Conservation (phyloP, 2,113 vertebrate genomes). For the Calyptommatus sinebrachiatus region DNA sequence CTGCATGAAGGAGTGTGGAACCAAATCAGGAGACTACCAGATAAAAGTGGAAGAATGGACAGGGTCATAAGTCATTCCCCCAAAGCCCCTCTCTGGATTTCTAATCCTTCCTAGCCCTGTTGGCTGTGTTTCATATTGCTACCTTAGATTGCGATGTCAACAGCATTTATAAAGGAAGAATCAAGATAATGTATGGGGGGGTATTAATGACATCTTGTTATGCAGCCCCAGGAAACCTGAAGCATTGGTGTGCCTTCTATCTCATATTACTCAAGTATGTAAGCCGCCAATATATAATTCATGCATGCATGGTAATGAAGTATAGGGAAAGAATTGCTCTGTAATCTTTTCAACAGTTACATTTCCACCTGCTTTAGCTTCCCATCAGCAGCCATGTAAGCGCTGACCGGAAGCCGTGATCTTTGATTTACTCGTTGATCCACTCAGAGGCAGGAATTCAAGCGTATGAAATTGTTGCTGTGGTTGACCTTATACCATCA, state of each 20-base stretch:
- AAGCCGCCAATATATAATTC: conserved; percentile 44
- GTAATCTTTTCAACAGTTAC: conserved; percentile 30
- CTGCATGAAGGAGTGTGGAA: too few relatives aligned
- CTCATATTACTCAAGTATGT: conserved; percentile 27
- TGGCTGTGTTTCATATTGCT: neutral
- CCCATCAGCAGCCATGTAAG: neutral
- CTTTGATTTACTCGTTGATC: neutral
- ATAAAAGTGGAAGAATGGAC: neutral
- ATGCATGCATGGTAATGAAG: conserved; percentile 36
- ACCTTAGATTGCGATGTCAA: neutral
- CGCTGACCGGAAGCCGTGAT: neutral
- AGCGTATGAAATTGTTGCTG: neutral
- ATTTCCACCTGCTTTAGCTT: conserved; percentile 37
- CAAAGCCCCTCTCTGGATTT: too few relatives aligned
- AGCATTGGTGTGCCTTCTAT: neutral
- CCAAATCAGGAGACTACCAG: too few relatives aligned
- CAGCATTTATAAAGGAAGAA: conserved; percentile 11
- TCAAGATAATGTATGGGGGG: conserved; percentile 3
- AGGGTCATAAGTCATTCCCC: too few relatives aligned
- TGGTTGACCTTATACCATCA: too few relatives aligned
- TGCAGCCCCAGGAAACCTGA: conserved; percentile 9
- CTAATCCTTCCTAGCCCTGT: neutral
- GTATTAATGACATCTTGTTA: neutral
- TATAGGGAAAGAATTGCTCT: conserved; percentile 17
- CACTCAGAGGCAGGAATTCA: neutral